phyloP scores from a whole-genome alignment of 2,113 vertebrate genomes.

The Chaetodon trifascialis region DNA sequence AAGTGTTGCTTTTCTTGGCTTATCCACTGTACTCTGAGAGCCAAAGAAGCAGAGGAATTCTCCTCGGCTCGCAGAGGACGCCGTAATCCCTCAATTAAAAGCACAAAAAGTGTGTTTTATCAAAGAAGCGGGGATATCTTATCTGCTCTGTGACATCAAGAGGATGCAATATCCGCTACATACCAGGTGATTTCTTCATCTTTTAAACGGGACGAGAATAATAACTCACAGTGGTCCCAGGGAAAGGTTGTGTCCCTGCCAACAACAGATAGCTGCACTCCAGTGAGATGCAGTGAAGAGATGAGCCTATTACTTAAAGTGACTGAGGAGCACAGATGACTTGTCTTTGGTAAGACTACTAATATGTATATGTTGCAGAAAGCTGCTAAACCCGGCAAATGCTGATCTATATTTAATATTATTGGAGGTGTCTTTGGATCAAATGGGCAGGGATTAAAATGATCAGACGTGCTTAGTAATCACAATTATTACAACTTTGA shows the following conservation, averaged over 20 bases:
- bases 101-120: background rate
- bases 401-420: background rate
- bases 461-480: background rate
- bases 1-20: background rate
- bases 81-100: constrained; percentile 38
- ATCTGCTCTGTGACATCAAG: background rate
- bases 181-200: background rate
- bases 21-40: background rate
- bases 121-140: background rate
- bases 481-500: background rate
- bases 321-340: background rate
- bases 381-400: background rate
- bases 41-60: background rate
- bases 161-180: constrained; percentile 3
- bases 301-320: background rate
- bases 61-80: constrained; percentile 5
- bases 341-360: background rate
- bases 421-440: background rate
- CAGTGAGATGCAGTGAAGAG: background rate
- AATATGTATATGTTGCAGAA: background rate
- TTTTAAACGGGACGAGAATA: constrained; percentile 11
- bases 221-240: background rate
- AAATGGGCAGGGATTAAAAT: background rate
- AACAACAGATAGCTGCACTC: background rate
- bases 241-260: background rate